A percentile compares a stretch with the other conserved stretches of the same genome.
phyloP scores from a whole-genome alignment of 2,797 vertebrate genomes.

The Hybognathus amarus region DNA sequence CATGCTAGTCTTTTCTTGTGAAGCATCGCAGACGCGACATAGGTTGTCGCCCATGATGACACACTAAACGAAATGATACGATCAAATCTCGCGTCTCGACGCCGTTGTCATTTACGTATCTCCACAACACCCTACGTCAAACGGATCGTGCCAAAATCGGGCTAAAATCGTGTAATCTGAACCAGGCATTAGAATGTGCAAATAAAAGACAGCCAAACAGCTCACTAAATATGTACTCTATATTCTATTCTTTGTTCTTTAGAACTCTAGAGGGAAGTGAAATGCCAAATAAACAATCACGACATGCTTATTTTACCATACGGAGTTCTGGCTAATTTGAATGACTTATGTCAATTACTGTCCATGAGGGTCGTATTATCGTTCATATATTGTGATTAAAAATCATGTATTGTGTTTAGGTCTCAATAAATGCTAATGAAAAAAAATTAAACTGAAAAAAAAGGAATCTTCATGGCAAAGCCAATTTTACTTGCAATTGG shows the following conservation, averaged over 20 bases:
- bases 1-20: too few species aligned
- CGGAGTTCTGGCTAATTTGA: background rate
- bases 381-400: background rate
- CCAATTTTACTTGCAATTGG: background rate
- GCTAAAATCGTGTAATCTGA: too few species aligned
- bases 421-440: background rate
- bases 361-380: background rate
- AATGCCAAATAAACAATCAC: background rate
- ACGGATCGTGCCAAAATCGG: too few species aligned
- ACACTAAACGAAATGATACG: too few species aligned
- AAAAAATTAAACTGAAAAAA: background rate
- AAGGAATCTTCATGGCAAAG: background rate
- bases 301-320: background rate
- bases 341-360: background rate
- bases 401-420: background rate
- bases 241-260: background rate
- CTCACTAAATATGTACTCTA: background rate
- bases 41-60: too few species aligned
- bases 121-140: too few species aligned
- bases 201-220: background rate
- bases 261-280: background rate
- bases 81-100: too few species aligned
- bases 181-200: background rate
- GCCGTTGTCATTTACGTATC: too few species aligned
- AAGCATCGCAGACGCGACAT: too few species aligned